phyloP scores from a whole-genome alignment of 2,113 vertebrate genomes.

The Lipophrys pholis region DNA sequence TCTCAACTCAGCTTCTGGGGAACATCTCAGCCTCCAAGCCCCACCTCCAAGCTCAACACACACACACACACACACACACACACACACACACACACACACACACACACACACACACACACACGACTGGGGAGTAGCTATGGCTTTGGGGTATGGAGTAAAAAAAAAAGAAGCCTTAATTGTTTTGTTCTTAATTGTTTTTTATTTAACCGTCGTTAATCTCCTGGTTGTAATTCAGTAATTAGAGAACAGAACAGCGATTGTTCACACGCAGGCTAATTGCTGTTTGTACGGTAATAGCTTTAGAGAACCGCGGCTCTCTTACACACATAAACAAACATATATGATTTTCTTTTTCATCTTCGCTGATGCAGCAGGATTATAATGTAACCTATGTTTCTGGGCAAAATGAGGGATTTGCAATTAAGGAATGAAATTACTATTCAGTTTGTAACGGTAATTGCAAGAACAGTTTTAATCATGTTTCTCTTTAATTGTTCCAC shows the following conservation, averaged over 20 bases:
- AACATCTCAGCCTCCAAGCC: slow-evolving; percentile 48
- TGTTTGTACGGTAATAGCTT: slow-evolving; percentile 65
- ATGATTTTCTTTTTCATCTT: slow-evolving; percentile 8
- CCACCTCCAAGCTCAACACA: too few relatives aligned
- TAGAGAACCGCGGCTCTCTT: slow-evolving; percentile 34
- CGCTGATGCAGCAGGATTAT: slow-evolving; percentile 28
- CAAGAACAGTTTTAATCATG: slow-evolving; percentile 29
- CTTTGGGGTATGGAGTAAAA: slow-evolving; percentile 16
- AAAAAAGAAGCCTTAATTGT: slow-evolving; percentile 66
- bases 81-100: slow-evolving; percentile 29
- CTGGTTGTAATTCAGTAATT: slow-evolving; percentile 77
- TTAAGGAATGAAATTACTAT: slow-evolving; percentile 33
- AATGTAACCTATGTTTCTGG: slow-evolving; percentile 17
- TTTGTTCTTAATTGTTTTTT: slow-evolving; percentile 78
- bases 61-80: slow-evolving; percentile 19
- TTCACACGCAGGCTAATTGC: slow-evolving; percentile 71
- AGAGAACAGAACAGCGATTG: slow-evolving; percentile 67
- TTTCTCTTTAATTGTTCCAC: slow-evolving; percentile 20
- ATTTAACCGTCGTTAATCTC: slow-evolving; percentile 74
- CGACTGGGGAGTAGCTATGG: slow-evolving; percentile 29
- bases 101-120: slow-evolving; percentile 27
- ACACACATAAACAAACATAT: slow-evolving; percentile 6
- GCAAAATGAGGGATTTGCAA: slow-evolving; percentile 31
- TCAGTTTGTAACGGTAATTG: slow-evolving; percentile 22
- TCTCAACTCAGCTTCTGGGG: slow-evolving; percentile 69